Percentiles rank a stretch among this genome's conserved stretches.
These are phyloP conservation scores for Coelopa frigida DNA, from an alignment of 1,140 invertebrate species.

Conservation along the genomic window DNA sequence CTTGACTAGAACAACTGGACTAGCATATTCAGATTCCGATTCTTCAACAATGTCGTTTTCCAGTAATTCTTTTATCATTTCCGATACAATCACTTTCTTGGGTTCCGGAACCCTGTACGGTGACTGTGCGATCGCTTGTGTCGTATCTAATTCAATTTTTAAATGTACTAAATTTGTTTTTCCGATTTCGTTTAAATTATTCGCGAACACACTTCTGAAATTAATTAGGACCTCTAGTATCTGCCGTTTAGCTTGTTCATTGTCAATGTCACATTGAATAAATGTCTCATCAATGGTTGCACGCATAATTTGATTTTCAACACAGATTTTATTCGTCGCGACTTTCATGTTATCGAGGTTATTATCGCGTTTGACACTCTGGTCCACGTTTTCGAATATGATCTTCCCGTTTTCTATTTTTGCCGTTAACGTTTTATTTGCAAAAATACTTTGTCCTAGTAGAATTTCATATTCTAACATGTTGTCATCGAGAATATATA, in stretches of 20 bases:
- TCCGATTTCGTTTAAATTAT: conserved; percentile 5
- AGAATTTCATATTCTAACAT: not conserved
- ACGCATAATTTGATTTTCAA: no score
- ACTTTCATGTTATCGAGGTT: no score
- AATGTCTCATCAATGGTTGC: no score
- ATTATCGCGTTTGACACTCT: not conserved
- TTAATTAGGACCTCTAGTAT: no score
- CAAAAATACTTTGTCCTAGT: not conserved
- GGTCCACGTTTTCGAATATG: not conserved
- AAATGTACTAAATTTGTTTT: conserved; percentile 9
- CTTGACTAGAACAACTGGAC: conserved; percentile 46
- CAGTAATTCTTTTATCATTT: conserved; percentile 17
- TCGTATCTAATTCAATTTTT: conserved; percentile 6
- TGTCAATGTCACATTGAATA: no score
- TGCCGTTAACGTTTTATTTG: not conserved
- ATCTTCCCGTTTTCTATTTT: not conserved
- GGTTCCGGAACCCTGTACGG: conserved; percentile 14
- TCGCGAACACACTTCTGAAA: conserved; percentile 1
- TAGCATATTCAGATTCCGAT: conserved; percentile 44
- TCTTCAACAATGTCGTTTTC: conserved; percentile 18
- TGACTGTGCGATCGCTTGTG: conserved; percentile 7
- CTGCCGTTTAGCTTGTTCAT: no score
- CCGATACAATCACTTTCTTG: conserved; percentile 1
- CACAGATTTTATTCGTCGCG: no score
- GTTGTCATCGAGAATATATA: no score